Evolutionary conservation across 2,797 vertebrate genomes (phyloP), one percentile per base, ranked within the genome.

Genomic region (Gobio occitaniae): DNA sequence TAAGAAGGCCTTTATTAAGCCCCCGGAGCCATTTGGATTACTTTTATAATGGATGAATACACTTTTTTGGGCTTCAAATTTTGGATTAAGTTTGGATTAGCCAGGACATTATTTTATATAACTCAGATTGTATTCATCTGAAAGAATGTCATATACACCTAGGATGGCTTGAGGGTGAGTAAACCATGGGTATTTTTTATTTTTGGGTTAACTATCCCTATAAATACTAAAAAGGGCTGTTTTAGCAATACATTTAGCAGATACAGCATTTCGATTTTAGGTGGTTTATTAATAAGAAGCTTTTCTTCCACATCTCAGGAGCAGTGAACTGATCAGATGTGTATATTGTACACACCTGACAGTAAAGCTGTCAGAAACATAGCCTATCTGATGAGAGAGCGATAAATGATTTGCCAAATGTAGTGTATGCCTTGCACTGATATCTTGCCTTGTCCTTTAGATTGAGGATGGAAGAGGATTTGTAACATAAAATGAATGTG

Each of bases 381-480:
- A n/a, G 41, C 13, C 29, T 61, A 59, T 74, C 44, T 65, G 44
- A 76, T 83, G 82, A 76, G 61, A 44, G 61, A 76, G 66, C 76
- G 25, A 83, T 79, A 79, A 83, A 76, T 52, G 2, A 68, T 76
- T 65, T 65, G 5, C 32, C 82, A 76, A 76, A 83, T 54, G 54
- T n/a, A 66, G 47, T 54, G 25, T 41, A 52, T 83, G 19, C 21
- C 13, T 25, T 76, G 32, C 59, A 76, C 71, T 66, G 70, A 83
- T 50, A 83, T 52, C 21, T 66, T 25, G 32, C 61, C 54, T 13
- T 71, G 54, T 52, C 61, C 47, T 76, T 52, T 83, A 83, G 13
- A 83, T 68, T 76, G 15, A 83, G 61, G 82, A 76, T 76, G 13
- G 9, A 66, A 83, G 48, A 38, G 61, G 71, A 83, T 83, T 75